Percentiles rank a stretch among this genome's conserved stretches.
Conservation (phyloP, 2,797 vertebrate species). For the Amniataba percoides region DNA sequence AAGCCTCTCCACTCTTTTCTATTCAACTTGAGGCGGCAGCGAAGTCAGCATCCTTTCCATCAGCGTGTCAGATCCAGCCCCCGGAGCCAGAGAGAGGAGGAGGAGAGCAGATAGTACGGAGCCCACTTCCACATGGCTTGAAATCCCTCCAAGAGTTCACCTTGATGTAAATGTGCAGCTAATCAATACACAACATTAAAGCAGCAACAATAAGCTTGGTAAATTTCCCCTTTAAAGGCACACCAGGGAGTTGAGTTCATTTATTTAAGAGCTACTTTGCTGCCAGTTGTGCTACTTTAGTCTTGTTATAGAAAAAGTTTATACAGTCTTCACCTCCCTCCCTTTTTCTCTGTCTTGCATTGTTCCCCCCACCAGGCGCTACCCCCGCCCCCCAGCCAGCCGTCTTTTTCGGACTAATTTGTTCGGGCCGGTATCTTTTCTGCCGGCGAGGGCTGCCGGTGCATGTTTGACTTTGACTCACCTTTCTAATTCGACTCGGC, state of each 20-base stretch:
- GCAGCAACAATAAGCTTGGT: slow-evolving; percentile 59
- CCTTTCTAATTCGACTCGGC: slow-evolving; percentile 49
- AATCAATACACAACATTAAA: slow-evolving; percentile 79
- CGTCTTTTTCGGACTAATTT: slow-evolving; percentile 42
- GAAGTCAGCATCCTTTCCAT: slow-evolving; percentile 52
- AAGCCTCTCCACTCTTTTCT: slow-evolving; percentile 32
- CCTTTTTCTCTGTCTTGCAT: not conserved
- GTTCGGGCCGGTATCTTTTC: slow-evolving; percentile 37
- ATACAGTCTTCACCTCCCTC: not conserved
- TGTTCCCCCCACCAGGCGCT: not conserved
- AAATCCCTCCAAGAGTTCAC: slow-evolving; percentile 67
- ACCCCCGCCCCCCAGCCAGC: not conserved
- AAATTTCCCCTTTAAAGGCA: slow-evolving; percentile 53
- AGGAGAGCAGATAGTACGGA: not conserved
- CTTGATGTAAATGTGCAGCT: slow-evolving; percentile 76
- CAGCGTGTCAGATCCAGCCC: slow-evolving; percentile 44
- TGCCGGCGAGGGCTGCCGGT: slow-evolving; percentile 27
- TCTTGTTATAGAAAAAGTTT: slow-evolving; percentile 14
- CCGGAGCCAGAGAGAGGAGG: slow-evolving; percentile 20
- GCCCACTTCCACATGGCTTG: slow-evolving; percentile 35
- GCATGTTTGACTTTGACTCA: slow-evolving; percentile 68
- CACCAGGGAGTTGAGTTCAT: slow-evolving; percentile 53
- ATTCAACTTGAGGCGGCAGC: slow-evolving; percentile 61
- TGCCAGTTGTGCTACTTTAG: slow-evolving; percentile 44
- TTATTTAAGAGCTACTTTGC: slow-evolving; percentile 67